Percentiles rank a stretch among this genome's conserved stretches.
Evolutionary conservation across 2,888 invertebrate genomes (phyloP).

Genomic region (Baronia brevicornis): DNA sequence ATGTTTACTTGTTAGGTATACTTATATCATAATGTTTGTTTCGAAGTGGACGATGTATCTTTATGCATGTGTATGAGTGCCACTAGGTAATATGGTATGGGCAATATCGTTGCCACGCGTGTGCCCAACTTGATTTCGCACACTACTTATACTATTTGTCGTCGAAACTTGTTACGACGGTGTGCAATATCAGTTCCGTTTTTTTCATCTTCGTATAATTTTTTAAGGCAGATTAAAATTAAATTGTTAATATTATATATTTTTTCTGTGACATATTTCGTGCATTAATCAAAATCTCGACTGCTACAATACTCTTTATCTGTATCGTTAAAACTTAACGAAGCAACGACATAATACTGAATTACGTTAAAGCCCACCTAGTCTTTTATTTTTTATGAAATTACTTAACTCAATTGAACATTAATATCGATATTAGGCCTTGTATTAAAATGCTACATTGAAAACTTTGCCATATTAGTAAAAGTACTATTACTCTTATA

Average conservation of each 20-base stretch:
- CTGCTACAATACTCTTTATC: conserved; percentile 13
- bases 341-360: conserved; percentile 21
- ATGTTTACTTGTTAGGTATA: conserved; percentile 31
- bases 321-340: conserved; percentile 3
- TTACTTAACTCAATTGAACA: conserved; percentile 50
- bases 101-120: too few species aligned
- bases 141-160: too few species aligned
- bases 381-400: conserved; percentile 61
- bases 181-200: conserved; percentile 13
- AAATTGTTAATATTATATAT: conserved; percentile 1
- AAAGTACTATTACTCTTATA: conserved; percentile 68
- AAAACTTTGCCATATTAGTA: conserved; percentile 76
- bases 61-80: conserved; percentile 45
- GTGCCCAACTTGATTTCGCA: too few species aligned
- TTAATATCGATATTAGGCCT: conserved; percentile 57
- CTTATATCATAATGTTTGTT: conserved; percentile 32
- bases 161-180: conserved; percentile 3
- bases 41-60: conserved; percentile 35
- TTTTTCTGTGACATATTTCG: conserved; percentile 1
- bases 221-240: not conserved
- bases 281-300: conserved; percentile 6
- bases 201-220: conserved; percentile 6
- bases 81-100: conserved; percentile 45
- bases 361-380: conserved; percentile 61
- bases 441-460: conserved; percentile 66